Conservation (phyloP, 2,113 vertebrate species). For the Oryzias melastigma region DNA sequence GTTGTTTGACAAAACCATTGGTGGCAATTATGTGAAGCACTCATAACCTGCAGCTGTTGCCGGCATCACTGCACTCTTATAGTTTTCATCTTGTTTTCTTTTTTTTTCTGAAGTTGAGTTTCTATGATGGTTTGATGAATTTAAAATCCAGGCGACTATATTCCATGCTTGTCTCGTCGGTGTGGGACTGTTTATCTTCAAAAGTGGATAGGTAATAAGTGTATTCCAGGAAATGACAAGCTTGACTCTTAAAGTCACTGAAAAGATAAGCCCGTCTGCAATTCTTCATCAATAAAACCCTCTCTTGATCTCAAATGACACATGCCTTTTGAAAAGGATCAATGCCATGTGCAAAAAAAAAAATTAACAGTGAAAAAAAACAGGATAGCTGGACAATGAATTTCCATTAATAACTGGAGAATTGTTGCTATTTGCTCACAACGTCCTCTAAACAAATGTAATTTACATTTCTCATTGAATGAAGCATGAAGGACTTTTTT, state of each 20-base stretch:
- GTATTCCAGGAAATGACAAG: slow-evolving; percentile 36
- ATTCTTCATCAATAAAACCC: slow-evolving; percentile 41
- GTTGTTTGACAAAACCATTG: slow-evolving; percentile 41
- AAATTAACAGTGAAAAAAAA: neutral
- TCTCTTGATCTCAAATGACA: slow-evolving; percentile 29
- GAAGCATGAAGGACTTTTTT: slow-evolving; percentile 63
- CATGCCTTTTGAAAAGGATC: slow-evolving; percentile 41
- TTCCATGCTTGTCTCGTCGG: slow-evolving; percentile 11
- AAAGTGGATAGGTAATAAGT: slow-evolving; percentile 4
- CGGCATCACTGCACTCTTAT: slow-evolving; percentile 43
- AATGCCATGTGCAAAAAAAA: slow-evolving; percentile 44
- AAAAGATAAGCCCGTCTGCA: slow-evolving; percentile 35
- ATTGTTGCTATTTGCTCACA: slow-evolving; percentile 15
- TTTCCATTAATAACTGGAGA: slow-evolving; percentile 5
- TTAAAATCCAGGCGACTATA: slow-evolving; percentile 6
- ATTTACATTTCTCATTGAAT: slow-evolving; percentile 49
- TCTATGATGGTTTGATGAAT: slow-evolving; percentile 11
- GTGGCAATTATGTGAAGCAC: slow-evolving; percentile 34
- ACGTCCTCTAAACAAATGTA: slow-evolving; percentile 49
- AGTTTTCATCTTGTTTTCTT: slow-evolving; percentile 12
- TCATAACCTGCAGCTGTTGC: slow-evolving; percentile 46
- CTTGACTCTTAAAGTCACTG: slow-evolving; percentile 24
- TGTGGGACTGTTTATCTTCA: slow-evolving; percentile 21
- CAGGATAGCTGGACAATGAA: slow-evolving; percentile 5
- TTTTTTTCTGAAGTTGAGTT: slow-evolving; percentile 3